Evolutionary conservation across 2,888 invertebrate genomes (phyloP), one percentile per base, ranked within the genome.

Genomic region (Pterostichus niger): DNA sequence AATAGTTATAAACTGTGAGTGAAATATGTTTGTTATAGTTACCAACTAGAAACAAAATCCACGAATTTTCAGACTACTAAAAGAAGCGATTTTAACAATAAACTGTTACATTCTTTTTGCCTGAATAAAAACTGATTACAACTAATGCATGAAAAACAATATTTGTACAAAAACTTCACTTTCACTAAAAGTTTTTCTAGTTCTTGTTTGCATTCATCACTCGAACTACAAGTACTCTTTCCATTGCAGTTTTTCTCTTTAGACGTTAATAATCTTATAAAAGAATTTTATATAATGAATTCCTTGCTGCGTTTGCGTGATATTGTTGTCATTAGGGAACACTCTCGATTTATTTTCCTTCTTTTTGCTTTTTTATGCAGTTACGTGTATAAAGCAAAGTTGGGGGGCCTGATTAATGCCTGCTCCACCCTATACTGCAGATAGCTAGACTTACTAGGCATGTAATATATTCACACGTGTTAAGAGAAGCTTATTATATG

Each of bases 311-410:
- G 35, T 75, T 75, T 75, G 75, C 75, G 75, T 75, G 75, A 75
- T 75, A 75, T 54, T 54, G 75, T 52, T 75, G 75, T 75, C 75
- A 75, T 75, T 75, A 75, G 54, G 11, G 75, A 75, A 75, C 75
- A 75, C 75, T 52, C 52, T 75, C 75, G 54, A 75, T 75, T 75
- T 75, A 49, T 75, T 75, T 75, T 52, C 2, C 52, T 54, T 75
- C 75, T 52, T 75, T 75, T 75, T 75, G 24, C 31, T 52, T 75
- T 35, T 64, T 52, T 54, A 33, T 75, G 11, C 9, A 6, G 54
- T 24, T 49, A 31, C 52, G 52, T 75, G 46, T 54, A 54, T 75
- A 52, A 54, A 35, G 33, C 11, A 9, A 35, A 15, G 52, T 75
- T 49, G 33, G 35, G 11, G 13, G 6, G 13, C 0, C 75, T 75